phyloP scores from a whole-genome alignment of 2,888 invertebrate species.

The Drosophila percnosoma region DNA sequence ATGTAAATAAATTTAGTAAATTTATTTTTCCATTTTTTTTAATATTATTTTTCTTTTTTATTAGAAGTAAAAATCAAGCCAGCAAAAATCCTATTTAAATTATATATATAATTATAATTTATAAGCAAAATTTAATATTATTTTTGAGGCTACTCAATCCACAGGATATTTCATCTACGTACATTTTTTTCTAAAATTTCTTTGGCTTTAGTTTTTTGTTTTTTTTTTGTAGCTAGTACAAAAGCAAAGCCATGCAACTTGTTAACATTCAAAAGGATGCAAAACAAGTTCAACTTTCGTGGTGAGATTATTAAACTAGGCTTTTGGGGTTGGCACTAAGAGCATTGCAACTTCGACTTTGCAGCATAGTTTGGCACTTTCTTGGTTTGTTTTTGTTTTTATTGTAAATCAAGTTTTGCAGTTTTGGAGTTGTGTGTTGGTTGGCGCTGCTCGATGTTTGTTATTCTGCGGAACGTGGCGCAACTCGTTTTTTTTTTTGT shows the following conservation, averaged over 20 bases:
- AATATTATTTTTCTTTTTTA: neutral
- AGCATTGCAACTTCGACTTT: conserved; percentile 54
- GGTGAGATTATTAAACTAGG: conserved; percentile 25
- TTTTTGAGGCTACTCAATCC: neutral
- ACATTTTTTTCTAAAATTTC: neutral
- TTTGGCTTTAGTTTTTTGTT: neutral
- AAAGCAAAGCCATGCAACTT: conserved; percentile 3
- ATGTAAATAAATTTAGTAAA: neutral
- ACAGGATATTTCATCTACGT: neutral
- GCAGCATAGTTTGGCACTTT: conserved; percentile 29
- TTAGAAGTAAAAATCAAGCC: neutral
- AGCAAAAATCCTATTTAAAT: neutral
- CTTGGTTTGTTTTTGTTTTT: conserved; percentile 35
- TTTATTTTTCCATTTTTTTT: neutral
- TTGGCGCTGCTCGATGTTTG: conserved; percentile 67
- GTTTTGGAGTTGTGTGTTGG: conserved; percentile 53
- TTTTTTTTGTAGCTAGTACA: neutral
- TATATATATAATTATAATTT: neutral
- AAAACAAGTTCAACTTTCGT: conserved; percentile 12
- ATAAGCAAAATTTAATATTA: neutral
- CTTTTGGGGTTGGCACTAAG: conserved; percentile 19
- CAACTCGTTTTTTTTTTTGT: conserved; percentile 66
- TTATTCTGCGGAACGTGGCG: conserved; percentile 74
- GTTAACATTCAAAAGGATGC: neutral
- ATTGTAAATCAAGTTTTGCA: conserved; percentile 75